Evolutionary conservation across 2,113 vertebrate species (phyloP).

Genomic region (Pygoscelis adeliae): DNA sequence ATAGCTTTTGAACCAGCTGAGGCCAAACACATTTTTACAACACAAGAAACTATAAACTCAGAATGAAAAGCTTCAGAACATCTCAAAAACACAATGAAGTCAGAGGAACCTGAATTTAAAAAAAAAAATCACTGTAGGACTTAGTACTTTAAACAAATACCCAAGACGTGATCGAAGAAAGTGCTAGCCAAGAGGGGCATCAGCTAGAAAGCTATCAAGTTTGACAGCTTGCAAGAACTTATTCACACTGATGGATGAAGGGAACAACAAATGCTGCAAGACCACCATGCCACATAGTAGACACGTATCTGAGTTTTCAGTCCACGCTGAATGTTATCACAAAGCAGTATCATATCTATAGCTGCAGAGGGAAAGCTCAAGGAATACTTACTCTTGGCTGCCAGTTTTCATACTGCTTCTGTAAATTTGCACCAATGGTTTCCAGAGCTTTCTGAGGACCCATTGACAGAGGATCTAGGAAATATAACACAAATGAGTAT

Average conservation of each 20-base stretch:
- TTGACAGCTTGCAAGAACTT: not conserved
- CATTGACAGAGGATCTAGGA: constrained; percentile 95
- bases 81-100: not conserved
- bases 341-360: rapidly evolving
- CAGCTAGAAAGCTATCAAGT: not conserved
- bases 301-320: not conserved
- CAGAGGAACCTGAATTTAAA: not conserved
- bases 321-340: rapidly evolving
- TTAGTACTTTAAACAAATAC: not conserved
- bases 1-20: not conserved
- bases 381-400: constrained; percentile 89
- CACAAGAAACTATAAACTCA: not conserved
- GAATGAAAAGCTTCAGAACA: not conserved
- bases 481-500: not conserved
- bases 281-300: not conserved
- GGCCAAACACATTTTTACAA: not conserved
- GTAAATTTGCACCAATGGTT: constrained; percentile 94
- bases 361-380: not conserved
- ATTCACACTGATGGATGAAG: not conserved
- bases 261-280: not conserved
- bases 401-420: constrained; percentile 99
- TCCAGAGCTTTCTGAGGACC: constrained; percentile 98
- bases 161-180: not conserved
- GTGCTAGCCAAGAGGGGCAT: not conserved
- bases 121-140: not conserved